Evolutionary conservation across 2,888 invertebrate species (phyloP).

Genomic region (Andrena flavipes): DNA sequence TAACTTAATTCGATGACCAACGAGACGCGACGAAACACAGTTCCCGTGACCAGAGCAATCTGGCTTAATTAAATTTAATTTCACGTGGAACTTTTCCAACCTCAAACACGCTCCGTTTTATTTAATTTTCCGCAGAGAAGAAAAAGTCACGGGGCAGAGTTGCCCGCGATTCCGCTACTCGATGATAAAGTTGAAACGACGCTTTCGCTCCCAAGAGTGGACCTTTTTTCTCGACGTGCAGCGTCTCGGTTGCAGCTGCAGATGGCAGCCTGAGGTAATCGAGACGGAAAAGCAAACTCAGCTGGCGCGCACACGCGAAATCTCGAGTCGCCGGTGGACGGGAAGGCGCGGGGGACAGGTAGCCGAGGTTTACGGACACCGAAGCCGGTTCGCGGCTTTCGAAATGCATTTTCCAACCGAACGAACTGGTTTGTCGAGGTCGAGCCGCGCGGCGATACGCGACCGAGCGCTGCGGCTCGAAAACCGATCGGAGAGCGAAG

Average conservation of each 20-base stretch:
- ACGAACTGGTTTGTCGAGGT: conserved; percentile 25
- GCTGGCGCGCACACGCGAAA: conserved; percentile 10
- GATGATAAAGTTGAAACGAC: not conserved
- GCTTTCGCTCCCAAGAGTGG: not conserved
- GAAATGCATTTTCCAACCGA: conserved; percentile 36
- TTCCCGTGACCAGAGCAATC: not conserved
- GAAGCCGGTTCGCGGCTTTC: conserved; percentile 40
- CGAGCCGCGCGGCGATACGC: not conserved
- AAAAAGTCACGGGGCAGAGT: too few relatives aligned
- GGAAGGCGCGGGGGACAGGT: not conserved
- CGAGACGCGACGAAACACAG: not conserved
- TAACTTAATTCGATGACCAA: not conserved
- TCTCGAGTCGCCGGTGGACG: not conserved
- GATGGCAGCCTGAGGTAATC: not conserved
- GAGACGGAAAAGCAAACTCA: not conserved
- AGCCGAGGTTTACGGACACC: not conserved
- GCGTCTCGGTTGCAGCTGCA: not conserved
- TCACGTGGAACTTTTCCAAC: not conserved
- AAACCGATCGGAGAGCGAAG: not conserved
- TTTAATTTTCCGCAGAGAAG: not conserved
- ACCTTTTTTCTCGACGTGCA: not conserved
- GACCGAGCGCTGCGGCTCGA: not conserved
- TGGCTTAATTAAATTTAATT: not conserved
- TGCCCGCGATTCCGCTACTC: not conserved
- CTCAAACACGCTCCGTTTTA: not conserved